Percentiles rank a stretch among this genome's conserved stretches.
phyloP scores from a whole-genome alignment of 2,113 vertebrate species.

The Cebus imitator region DNA sequence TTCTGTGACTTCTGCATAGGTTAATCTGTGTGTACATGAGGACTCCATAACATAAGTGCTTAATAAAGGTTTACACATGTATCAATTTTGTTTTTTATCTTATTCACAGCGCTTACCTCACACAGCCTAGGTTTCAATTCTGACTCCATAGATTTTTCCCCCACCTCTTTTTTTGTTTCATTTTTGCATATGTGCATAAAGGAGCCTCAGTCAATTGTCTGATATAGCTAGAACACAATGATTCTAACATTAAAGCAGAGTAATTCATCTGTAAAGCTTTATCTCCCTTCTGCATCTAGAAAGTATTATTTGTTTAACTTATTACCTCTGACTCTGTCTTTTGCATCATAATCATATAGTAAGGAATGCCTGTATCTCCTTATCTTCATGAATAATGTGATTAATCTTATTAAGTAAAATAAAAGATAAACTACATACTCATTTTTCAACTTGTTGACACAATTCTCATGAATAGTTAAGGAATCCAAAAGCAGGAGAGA shows the following conservation, averaged over 20 bases:
- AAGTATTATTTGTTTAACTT: not conserved
- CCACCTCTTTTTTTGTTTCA: not conserved
- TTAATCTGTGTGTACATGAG: not conserved
- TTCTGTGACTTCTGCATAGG: not conserved
- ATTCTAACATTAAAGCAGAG: not conserved
- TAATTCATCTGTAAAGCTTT: not conserved
- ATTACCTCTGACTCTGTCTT: not conserved
- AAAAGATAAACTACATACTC: not conserved
- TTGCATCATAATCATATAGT: not conserved
- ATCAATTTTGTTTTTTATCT: not conserved
- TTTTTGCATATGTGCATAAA: constrained; percentile 9
- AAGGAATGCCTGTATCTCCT: not conserved
- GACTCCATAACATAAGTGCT: not conserved
- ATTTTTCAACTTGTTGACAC: not conserved
- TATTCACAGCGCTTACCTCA: not conserved
- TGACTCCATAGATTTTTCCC: not conserved
- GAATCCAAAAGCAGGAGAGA: not conserved
- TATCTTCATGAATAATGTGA: constrained; percentile 34
- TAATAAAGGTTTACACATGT: not conserved
- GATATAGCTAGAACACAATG: not conserved
- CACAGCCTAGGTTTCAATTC: not conserved
- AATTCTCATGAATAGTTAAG: not conserved
- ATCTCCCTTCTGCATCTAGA: not conserved
- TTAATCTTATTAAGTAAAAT: constrained; percentile 25
- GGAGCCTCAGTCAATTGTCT: not conserved